Base-by-base conservation (phyloP, 1,140 invertebrate species). In the Ooceraea biroi region DNA sequence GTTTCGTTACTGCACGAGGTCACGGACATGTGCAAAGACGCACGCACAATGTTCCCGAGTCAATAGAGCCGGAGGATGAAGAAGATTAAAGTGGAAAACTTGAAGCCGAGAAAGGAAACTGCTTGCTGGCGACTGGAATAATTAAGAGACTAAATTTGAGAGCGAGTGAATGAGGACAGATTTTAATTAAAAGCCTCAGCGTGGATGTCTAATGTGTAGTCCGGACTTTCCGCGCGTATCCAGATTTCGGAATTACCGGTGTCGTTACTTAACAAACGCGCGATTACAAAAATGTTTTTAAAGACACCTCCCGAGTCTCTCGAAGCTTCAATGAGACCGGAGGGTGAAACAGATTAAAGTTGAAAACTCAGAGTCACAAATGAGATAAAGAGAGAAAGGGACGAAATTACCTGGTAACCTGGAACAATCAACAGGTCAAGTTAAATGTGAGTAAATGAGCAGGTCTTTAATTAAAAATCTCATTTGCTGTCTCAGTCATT, bases 401-500 rank as follows among this genome's bases (percentile, higher is more conserved):
- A 7, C 2, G 36, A 25, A 63, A 48, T 17, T 41, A n/a, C 8
- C 65, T 63, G 14, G 12, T 76, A 19, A 14, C 36, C 22, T 19
- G 55, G 73, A 77, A 77, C 73, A 57, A 57, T 57, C 55, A 57
- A 57, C 55, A 57, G 55, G 55, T 19, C 55, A 57, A 57, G 19
- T 57, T 57, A 57, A 57, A 57, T 57, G 55, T 57, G 55, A 57
- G n/a, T 19, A 19, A 69, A 69, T 44, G 22, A 50, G 25, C 48
- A 25, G 61, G 69, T 74, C 61, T 73, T 72, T 76, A 72, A 76
- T 72, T 76, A 60, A 72, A 73, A 72, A 82, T 76, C 71, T 76
- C 46, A 61, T 58, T 80, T 25, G 41, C 36, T 69, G n/a, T 46
- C 22, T 11, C 12, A 27, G 7, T 22, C 7, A 46, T 46, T n/a